Percentiles rank a stretch among this genome's conserved stretches.
Conservation (phyloP, 2,113 vertebrate species). For the Apaloderma vittatum region DNA sequence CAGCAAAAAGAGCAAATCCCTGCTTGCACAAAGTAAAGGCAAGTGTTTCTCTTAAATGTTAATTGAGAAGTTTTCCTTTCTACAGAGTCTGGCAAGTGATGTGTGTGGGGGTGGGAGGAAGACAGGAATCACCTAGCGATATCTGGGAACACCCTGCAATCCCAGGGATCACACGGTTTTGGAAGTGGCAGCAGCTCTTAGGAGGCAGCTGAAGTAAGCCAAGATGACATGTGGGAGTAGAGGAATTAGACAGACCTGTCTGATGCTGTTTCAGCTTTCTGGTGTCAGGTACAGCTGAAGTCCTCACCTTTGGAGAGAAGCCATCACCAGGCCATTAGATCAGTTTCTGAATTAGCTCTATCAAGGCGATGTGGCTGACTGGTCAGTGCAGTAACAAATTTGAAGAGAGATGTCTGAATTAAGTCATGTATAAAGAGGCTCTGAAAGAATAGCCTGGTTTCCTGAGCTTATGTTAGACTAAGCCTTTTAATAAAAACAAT, state of each 20-base stretch:
- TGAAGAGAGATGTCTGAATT: background rate
- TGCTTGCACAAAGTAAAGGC: background rate
- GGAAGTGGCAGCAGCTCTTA: background rate
- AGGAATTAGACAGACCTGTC: background rate
- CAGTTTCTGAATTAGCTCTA: background rate
- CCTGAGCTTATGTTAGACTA: background rate
- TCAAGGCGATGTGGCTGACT: background rate
- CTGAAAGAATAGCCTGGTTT: background rate
- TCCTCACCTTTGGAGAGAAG: background rate
- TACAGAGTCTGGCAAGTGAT: slow-evolving; percentile 21
- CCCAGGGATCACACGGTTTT: background rate
- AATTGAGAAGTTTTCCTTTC: slow-evolving; percentile 44
- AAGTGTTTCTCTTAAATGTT: slow-evolving; percentile 22
- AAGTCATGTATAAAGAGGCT: background rate
- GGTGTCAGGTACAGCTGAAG: background rate
- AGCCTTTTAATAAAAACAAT: background rate
- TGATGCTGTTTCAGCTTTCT: slow-evolving; percentile 13
- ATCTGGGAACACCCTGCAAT: slow-evolving; percentile 31
- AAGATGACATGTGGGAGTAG: background rate
- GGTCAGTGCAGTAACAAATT: background rate
- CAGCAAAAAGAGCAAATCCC: slow-evolving; percentile 7
- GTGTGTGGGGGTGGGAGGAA: background rate
- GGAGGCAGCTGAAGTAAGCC: slow-evolving; percentile 15
- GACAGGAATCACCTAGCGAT: slow-evolving; percentile 22
- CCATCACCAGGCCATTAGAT: background rate